Conservation (phyloP, 1,140 invertebrate genomes). For the Bombyx mandarina region DNA sequence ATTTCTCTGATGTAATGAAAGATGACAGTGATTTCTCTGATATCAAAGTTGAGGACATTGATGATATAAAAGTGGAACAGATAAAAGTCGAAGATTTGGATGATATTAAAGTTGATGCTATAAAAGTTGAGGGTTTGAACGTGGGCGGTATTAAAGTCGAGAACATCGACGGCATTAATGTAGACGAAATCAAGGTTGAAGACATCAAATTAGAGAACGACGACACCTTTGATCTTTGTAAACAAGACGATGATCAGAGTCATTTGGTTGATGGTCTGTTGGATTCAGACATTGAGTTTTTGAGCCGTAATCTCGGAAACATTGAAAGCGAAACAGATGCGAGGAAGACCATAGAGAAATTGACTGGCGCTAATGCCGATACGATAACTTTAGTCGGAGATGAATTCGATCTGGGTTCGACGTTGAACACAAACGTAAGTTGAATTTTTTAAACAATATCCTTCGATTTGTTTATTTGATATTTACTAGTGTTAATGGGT, state of each 20-base stretch:
- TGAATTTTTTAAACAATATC: no score
- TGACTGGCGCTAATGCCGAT: conserved; percentile 60
- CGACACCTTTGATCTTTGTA: conserved; percentile 51
- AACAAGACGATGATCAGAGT: conserved; percentile 52
- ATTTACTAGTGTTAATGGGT: no score
- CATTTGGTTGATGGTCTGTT: conserved; percentile 61
- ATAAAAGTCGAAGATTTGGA: conserved; percentile 59
- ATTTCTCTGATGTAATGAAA: conserved; percentile 49
- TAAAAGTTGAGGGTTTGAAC: conserved; percentile 52
- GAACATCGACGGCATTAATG: conserved; percentile 51
- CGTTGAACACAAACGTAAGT: conserved; percentile 60
- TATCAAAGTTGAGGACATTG: conserved; percentile 62
- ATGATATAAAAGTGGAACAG: conserved; percentile 55
- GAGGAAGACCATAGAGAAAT: conserved; percentile 66
- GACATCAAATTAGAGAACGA: conserved; percentile 59
- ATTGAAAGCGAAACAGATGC: conserved; percentile 69
- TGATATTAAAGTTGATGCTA: conserved; percentile 48
- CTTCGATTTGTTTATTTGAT: no score
- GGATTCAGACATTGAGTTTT: conserved; percentile 67
- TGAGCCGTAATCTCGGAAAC: conserved; percentile 64
- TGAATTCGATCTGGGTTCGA: conserved; percentile 59
- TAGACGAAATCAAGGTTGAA: conserved; percentile 55
- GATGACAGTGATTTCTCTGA: conserved; percentile 57
- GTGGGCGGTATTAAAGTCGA: conserved; percentile 49
- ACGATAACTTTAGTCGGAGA: conserved; percentile 58